Conservation (phyloP, 1,140 invertebrate genomes). For the Drosophila nasuta region DNA sequence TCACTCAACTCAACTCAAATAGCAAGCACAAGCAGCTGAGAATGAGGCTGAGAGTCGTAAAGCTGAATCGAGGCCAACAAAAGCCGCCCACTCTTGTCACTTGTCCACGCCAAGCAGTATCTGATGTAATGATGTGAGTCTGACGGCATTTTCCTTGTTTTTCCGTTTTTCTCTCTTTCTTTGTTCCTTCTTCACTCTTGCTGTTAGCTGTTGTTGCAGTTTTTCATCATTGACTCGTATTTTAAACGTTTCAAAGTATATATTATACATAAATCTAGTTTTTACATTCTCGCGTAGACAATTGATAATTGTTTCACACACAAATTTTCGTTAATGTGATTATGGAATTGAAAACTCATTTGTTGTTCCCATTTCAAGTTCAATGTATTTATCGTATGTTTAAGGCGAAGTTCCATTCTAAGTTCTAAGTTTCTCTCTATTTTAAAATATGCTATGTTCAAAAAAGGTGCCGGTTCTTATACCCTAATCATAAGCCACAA, state of each 20-base stretch:
- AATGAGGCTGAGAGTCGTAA: not conserved
- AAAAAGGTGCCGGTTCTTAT: constrained; percentile 15
- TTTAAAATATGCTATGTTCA: constrained; percentile 31
- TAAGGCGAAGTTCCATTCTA: constrained; percentile 37
- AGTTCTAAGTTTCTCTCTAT: constrained; percentile 52
- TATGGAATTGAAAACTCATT: constrained; percentile 40
- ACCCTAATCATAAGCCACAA: constrained; percentile 26
- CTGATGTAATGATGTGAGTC: constrained; percentile 76
- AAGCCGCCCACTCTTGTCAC: constrained; percentile 3
- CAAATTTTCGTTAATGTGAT: constrained; percentile 63
- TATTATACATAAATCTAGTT: constrained; percentile 11
- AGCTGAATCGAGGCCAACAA: constrained; percentile 1
- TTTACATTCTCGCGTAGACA: constrained; percentile 50
- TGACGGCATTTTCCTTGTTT: constrained; percentile 50
- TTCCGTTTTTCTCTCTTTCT: constrained; percentile 5
- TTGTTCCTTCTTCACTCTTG: too few relatives aligned
- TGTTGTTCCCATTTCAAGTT: constrained; percentile 46
- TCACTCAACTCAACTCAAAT: not conserved
- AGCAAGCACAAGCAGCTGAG: constrained; percentile 10
- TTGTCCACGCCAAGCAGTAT: constrained; percentile 36
- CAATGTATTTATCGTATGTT: constrained; percentile 22
- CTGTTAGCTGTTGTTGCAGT: constrained; percentile 34
- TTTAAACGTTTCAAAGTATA: constrained; percentile 16
- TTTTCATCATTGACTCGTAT: constrained; percentile 54
- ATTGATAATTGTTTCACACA: constrained; percentile 57